phyloP scores from a whole-genome alignment of 2,888 invertebrate species.

The Patella ulyssiponensis region DNA sequence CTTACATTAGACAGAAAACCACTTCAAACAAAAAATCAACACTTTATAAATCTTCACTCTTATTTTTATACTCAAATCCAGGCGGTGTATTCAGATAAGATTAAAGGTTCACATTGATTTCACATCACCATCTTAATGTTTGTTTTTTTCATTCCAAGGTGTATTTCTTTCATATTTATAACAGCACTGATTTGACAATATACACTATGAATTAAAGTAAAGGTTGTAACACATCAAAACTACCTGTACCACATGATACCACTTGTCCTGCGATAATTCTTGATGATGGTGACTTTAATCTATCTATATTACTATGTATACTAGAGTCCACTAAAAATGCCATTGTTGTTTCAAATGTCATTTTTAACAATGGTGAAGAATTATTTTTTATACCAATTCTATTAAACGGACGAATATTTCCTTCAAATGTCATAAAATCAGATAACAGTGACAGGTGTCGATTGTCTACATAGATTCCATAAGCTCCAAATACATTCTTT shows the following conservation, averaged over 20 bases:
- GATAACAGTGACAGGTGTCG: constrained; percentile 93
- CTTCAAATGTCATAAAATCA: constrained; percentile 98
- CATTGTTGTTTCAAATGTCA: constrained; percentile 96
- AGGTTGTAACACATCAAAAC: constrained; percentile 75
- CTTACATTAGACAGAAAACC: too few species aligned
- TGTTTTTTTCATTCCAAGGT: constrained; percentile 16
- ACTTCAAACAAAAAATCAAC: too few species aligned
- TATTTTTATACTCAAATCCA: too few species aligned
- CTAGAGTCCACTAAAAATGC: constrained; percentile 87
- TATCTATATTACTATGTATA: constrained; percentile 80
- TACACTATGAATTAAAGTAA: constrained; percentile 16
- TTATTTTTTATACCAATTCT: constrained; percentile 90
- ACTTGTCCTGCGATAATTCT: constrained; percentile 89
- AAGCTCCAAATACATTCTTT: constrained; percentile 95
- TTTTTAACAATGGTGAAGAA: constrained; percentile 96
- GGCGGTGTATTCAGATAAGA: too few species aligned
- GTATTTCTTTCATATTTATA: too few species aligned
- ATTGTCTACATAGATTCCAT: constrained; percentile 95
- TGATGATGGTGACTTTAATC: constrained; percentile 87
- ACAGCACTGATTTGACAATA: too few species aligned
- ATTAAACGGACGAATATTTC: constrained; percentile 90
- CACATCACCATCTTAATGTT: too few species aligned
- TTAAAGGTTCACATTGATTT: too few species aligned
- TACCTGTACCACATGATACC: constrained; percentile 85
- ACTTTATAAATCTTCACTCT: too few species aligned